Percentiles rank a stretch among this genome's conserved stretches.
Evolutionary conservation across 2,888 invertebrate species (phyloP).

Genomic region (Tanytarsus gracilentus): DNA sequence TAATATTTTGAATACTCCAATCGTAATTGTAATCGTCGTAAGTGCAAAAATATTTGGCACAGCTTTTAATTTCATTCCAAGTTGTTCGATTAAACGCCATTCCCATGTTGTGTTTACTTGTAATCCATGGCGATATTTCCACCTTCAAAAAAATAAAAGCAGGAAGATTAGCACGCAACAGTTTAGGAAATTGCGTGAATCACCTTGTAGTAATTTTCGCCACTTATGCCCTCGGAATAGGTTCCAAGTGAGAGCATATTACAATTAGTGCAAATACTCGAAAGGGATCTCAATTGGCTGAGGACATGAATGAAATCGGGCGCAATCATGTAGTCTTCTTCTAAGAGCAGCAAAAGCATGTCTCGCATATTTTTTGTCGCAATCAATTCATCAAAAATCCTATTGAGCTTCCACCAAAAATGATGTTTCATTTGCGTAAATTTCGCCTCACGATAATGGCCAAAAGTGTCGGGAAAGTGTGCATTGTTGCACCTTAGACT

Average conservation of each 20-base stretch:
- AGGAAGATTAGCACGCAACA: no score
- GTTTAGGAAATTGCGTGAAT: no score
- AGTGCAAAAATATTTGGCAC: conserved; percentile 80
- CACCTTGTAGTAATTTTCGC: not conserved
- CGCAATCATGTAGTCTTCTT: not conserved
- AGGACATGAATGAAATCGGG: not conserved
- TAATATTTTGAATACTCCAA: conserved; percentile 89
- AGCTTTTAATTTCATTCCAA: conserved; percentile 73
- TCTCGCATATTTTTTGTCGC: not conserved
- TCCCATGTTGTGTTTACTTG: conserved; percentile 98
- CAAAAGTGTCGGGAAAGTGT: conserved; percentile 86
- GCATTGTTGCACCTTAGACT: conserved; percentile 83
- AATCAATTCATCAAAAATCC: not conserved
- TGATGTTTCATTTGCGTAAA: conserved; percentile 98
- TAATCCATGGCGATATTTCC: conserved; percentile 88
- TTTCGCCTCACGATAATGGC: conserved; percentile 92
- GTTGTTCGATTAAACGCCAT: conserved; percentile 87
- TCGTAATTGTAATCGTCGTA: conserved; percentile 99
- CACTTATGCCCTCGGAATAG: not conserved
- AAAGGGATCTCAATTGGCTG: not conserved
- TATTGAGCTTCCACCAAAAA: conserved; percentile 62
- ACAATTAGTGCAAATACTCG: not conserved
- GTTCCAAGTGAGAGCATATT: conserved; percentile 14
- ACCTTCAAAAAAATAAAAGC: conserved; percentile 50
- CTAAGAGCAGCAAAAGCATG: not conserved